These are phyloP conservation scores for Yponomeuta plumbellus DNA, from an alignment of 2,888 invertebrate genomes.

Conservation along the genomic window DNA sequence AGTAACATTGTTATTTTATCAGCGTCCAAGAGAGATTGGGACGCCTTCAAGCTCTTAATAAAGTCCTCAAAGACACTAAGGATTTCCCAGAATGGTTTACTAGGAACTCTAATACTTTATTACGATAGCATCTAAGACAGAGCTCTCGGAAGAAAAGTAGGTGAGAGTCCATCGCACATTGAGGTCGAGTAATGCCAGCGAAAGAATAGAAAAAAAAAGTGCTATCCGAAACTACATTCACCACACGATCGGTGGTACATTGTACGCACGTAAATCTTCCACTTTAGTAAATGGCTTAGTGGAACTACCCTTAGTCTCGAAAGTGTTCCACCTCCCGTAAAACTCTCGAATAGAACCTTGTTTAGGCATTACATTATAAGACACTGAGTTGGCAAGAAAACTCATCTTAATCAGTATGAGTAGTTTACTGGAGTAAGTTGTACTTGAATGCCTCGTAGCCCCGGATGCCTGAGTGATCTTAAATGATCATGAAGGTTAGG, in stretches of 20 bases:
- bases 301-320: conserved; percentile 6
- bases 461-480: too few species aligned
- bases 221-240: neutral
- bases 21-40: too few species aligned
- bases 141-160: too few species aligned
- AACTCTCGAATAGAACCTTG: neutral
- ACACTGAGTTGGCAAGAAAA: neutral
- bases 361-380: neutral
- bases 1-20: too few species aligned
- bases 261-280: conserved; percentile 14
- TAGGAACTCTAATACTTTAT: too few species aligned
- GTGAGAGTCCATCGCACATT: too few species aligned
- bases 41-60: too few species aligned
- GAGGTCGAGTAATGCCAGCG: neutral
- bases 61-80: too few species aligned
- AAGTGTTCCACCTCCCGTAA: neutral
- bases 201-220: neutral
- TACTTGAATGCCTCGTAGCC: neutral
- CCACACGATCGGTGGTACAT: conserved; percentile 8
- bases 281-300: conserved; percentile 12
- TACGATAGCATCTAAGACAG: too few species aligned
- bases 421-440: neutral
- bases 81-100: too few species aligned
- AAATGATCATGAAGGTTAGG: too few species aligned
- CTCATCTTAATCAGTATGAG: neutral